Evolutionary conservation across 2,888 invertebrate species (phyloP), one percentile per base, ranked within the genome.

Genomic region (Chrysopilus asiliformis): DNA sequence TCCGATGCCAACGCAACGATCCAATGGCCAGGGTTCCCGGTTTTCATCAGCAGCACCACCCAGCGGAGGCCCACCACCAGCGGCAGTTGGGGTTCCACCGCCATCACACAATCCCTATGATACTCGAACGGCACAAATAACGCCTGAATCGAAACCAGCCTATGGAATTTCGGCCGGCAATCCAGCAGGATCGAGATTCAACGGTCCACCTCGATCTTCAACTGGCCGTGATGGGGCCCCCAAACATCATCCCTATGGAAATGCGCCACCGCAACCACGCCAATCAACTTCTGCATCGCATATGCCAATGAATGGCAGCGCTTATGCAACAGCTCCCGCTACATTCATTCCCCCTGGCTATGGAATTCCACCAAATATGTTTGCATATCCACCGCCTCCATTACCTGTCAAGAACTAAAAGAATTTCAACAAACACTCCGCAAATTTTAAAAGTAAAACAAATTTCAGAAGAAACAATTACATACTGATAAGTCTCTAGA

Each of bases 381-480:
- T 53, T 44, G 53, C 59, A 28, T 58, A 57, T 46, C 62, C 60
- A 39, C 62, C 62, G 43, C 62, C 62, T 30, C 59, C 62, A 40
- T 49, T 62, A 46, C 61, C 62, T 39, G 61, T 58, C 49, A 57
- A 57, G 48, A 60, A 61, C 46, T 62, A 58, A 55, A n/a, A n/a
- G n/a, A n/a, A n/a, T n/a, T n/a, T n/a, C n/a, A n/a, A n/a, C n/a
- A n/a, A n/a, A n/a, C n/a, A n/a, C n/a, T n/a, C n/a, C n/a, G n/a
- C n/a, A n/a, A n/a, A 29, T 18, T 36, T n/a, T 29, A 36, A 30
- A 24, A 5, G 26, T 26, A 14, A 26, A 14, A 26, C 12, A 10
- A 13, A 8, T 15, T 15, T 6, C 4, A 14, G 15, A 29, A 29
- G 15, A 29, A 14, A 14, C 13, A 29, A 22, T n/a, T n/a, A n/a